These are phyloP conservation scores for Gymnoscopelus braueri DNA, from an alignment of 2,797 vertebrate genomes.

Conservation along the genomic window DNA sequence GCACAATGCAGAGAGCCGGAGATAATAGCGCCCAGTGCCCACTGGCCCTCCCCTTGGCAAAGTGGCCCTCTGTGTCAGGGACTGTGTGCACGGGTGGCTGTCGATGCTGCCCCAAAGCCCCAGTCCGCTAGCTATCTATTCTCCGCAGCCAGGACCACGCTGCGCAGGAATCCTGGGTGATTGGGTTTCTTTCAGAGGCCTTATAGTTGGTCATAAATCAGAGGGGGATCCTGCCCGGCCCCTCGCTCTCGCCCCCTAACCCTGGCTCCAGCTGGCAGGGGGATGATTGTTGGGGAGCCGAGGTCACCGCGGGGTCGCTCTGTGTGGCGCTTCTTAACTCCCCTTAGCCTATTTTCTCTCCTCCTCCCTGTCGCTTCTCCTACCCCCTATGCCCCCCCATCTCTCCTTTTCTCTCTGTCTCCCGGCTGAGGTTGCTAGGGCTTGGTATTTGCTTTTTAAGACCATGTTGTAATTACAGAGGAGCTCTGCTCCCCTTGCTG, in stretches of 20 bases:
- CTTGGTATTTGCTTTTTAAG: slow-evolving; percentile 88
- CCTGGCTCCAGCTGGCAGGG: slow-evolving; percentile 86
- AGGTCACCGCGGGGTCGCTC: slow-evolving; percentile 85
- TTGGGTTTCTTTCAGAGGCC: slow-evolving; percentile 87
- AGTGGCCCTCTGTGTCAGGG: slow-evolving; percentile 75
- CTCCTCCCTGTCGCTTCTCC: slow-evolving; percentile 50
- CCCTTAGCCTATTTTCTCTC: slow-evolving; percentile 68
- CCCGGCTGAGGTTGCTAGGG: slow-evolving; percentile 85
- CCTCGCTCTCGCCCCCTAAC: slow-evolving; percentile 79
- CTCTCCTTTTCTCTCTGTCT: slow-evolving; percentile 66
- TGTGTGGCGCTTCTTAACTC: slow-evolving; percentile 83
- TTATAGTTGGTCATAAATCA: slow-evolving; percentile 85
- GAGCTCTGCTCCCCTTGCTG: slow-evolving; percentile 76
- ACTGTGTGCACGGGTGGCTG: slow-evolving; percentile 68
- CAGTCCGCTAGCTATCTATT: slow-evolving; percentile 80
- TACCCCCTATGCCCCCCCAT: slow-evolving; percentile 25
- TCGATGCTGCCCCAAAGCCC: slow-evolving; percentile 55
- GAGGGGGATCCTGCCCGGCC: slow-evolving; percentile 79
- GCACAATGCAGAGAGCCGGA: slow-evolving; percentile 66
- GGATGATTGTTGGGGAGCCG: slow-evolving; percentile 80
- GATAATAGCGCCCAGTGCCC: slow-evolving; percentile 73
- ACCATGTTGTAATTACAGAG: slow-evolving; percentile 88
- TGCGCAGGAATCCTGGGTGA: slow-evolving; percentile 88
- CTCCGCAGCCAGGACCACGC: slow-evolving; percentile 82
- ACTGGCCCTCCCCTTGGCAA: slow-evolving; percentile 69